phyloP scores from a whole-genome alignment of 2,113 vertebrate species.

The Epinephelus lanceolatus region DNA sequence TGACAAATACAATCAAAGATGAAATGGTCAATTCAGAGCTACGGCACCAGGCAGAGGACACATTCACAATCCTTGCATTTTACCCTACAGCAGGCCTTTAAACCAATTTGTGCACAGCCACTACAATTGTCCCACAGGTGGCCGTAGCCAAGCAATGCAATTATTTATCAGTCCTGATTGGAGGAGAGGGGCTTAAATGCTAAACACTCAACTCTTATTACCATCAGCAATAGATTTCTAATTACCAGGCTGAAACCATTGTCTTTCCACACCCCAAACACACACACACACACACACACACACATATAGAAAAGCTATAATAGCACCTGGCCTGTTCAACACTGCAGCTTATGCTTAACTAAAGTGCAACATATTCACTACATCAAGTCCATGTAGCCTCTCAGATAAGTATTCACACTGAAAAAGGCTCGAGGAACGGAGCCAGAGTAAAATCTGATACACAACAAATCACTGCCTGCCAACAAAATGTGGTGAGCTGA shows the following conservation, averaged over 20 bases:
- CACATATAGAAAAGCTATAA: not conserved
- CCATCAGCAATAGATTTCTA: conserved; percentile 54
- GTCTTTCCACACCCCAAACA: conserved; percentile 32
- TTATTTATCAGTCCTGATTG: conserved; percentile 41
- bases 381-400: conserved; percentile 49
- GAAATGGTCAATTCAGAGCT: conserved; percentile 26
- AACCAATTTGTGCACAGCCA: conserved; percentile 57
- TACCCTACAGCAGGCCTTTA: conserved; percentile 48
- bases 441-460: conserved; percentile 58
- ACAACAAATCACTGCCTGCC: conserved; percentile 57
- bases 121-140: conserved; percentile 37
- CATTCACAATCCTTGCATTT: conserved; percentile 18
- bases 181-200: conserved; percentile 36
- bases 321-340: conserved; percentile 24
- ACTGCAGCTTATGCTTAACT: conserved; percentile 38
- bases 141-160: conserved; percentile 47
- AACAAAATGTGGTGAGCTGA: conserved; percentile 59
- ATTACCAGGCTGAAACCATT: conserved; percentile 34
- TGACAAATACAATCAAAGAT: conserved; percentile 44
- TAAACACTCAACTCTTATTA: conserved; percentile 36
- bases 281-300: not conserved
- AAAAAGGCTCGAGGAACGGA: conserved; percentile 42
- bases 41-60: not conserved
- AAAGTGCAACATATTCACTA: conserved; percentile 47
- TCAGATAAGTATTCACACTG: conserved; percentile 65